Conservation (phyloP, 2,888 invertebrate genomes). For the Drosophila colorata region DNA sequence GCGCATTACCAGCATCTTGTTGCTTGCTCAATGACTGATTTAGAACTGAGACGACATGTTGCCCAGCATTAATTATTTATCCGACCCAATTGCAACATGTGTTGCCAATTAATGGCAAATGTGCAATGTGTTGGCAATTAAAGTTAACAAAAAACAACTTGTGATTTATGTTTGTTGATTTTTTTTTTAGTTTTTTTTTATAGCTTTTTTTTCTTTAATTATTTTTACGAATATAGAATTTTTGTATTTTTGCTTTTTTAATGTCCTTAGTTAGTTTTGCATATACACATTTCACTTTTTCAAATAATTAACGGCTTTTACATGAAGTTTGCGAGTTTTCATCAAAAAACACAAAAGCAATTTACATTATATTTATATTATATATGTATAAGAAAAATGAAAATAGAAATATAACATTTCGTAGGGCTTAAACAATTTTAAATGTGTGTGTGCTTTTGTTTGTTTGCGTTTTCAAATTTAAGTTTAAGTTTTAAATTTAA, state of each 20-base stretch:
- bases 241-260: slow-evolving; percentile 58
- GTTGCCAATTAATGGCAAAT: slow-evolving; percentile 28
- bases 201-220: slow-evolving; percentile 46
- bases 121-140: slow-evolving; percentile 47
- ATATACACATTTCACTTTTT: slow-evolving; percentile 50
- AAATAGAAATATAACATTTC: slow-evolving; percentile 41
- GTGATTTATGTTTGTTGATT: slow-evolving; percentile 41
- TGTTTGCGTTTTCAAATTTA: slow-evolving; percentile 25
- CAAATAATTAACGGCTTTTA: slow-evolving; percentile 43
- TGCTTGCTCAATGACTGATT: not conserved
- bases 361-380: slow-evolving; percentile 20
- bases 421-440: slow-evolving; percentile 17
- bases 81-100: slow-evolving; percentile 31
- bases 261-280: slow-evolving; percentile 57
- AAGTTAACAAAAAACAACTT: not conserved
- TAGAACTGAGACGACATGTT: slow-evolving; percentile 34
- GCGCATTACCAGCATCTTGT: slow-evolving; percentile 47
- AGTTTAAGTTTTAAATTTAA: slow-evolving; percentile 31
- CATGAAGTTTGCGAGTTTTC: slow-evolving; percentile 34
- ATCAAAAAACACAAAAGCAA: slow-evolving; percentile 40
- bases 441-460: slow-evolving; percentile 8
- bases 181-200: slow-evolving; percentile 22
- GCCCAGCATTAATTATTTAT: not conserved
- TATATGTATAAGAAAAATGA: slow-evolving; percentile 38
- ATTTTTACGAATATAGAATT: slow-evolving; percentile 75